phyloP scores from a whole-genome alignment of 2,113 vertebrate species.

The Lagopus leucura region DNA sequence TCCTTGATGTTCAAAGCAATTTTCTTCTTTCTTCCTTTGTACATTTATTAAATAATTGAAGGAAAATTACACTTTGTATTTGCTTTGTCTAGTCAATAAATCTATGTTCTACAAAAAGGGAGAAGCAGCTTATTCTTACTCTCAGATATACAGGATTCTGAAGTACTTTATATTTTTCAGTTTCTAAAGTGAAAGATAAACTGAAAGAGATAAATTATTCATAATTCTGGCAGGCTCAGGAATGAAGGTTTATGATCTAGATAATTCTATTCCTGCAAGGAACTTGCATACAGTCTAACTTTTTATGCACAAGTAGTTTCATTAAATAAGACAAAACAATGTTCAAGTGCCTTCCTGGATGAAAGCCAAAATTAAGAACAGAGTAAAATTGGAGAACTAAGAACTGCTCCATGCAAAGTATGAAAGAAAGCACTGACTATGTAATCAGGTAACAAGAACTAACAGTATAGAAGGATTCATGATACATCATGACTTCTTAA shows the following conservation, averaged over 20 bases:
- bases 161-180: background rate
- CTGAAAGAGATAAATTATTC: constrained; percentile 10
- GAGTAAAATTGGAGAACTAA: background rate
- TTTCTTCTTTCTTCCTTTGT: constrained; percentile 35
- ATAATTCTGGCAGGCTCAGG: background rate
- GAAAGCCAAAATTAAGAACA: background rate
- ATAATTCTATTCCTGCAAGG: background rate
- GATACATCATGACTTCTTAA: background rate
- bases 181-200: background rate
- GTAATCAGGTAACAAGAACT: background rate
- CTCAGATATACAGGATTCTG: background rate
- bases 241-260: background rate
- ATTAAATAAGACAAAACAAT: background rate
- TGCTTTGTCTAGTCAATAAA: constrained; percentile 3
- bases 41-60: constrained; percentile 29
- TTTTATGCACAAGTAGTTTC: background rate
- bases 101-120: background rate
- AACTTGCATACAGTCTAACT: background rate
- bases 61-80: constrained; percentile 10
- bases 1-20: constrained; percentile 10
- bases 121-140: background rate
- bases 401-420: background rate
- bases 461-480: background rate
- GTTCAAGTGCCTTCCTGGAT: background rate
- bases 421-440: background rate